These are phyloP conservation scores for Eupithecia pulchellata DNA, from an alignment of 2,888 invertebrate genomes.

Conservation along the genomic window DNA sequence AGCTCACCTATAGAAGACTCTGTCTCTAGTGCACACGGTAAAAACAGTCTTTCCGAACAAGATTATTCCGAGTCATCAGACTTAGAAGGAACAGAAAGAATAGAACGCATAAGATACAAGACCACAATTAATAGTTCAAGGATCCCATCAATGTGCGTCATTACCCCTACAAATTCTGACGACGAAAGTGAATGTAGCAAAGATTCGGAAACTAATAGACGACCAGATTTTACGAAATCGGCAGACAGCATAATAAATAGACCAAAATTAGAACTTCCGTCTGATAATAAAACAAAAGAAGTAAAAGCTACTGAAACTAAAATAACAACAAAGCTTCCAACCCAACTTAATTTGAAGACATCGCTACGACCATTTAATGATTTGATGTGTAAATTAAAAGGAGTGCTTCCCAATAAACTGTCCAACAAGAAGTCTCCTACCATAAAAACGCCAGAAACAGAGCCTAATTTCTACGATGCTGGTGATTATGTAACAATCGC, in stretches of 20 bases:
- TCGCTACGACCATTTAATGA: conserved; percentile 88
- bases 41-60: conserved; percentile 90
- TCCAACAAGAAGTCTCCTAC: conserved; percentile 81
- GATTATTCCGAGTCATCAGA: conserved; percentile 95
- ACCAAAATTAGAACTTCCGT: conserved; percentile 75
- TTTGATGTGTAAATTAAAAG: conserved; percentile 90
- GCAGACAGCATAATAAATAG: conserved; percentile 54
- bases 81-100: conserved; percentile 94
- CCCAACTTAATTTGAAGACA: conserved; percentile 65
- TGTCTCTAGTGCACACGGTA: conserved; percentile 89
- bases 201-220: conserved; percentile 54
- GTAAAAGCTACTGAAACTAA: conserved; percentile 58
- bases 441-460: conserved; percentile 73
- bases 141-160: conserved; percentile 96
- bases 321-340: conserved; percentile 55
- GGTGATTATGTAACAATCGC: conserved; percentile 95
- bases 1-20: conserved; percentile 92
- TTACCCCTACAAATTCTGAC: conserved; percentile 94
- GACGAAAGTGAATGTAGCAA: conserved; percentile 89
- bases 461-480: conserved; percentile 85
- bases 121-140: conserved; percentile 94
- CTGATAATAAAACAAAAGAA: conserved; percentile 67
- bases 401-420: conserved; percentile 84
- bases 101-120: conserved; percentile 93
- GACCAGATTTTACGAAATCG: conserved; percentile 42